These are phyloP conservation scores for Beris chalybata DNA, from an alignment of 2,888 invertebrate species.

Conservation along the genomic window DNA sequence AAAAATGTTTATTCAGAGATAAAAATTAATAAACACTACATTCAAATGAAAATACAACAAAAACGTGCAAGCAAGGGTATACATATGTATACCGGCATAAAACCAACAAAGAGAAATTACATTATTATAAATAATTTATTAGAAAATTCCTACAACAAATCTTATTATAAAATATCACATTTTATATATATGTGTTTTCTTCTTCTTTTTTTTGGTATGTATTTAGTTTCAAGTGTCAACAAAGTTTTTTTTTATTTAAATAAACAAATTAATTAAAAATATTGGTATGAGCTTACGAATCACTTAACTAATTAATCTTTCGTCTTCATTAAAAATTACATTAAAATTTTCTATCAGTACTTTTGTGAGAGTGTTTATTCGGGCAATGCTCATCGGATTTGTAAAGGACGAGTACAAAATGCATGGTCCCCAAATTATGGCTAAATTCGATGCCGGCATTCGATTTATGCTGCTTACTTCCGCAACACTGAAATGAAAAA, in stretches of 20 bases:
- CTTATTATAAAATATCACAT: conserved; percentile 24
- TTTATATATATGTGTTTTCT: conserved; percentile 20
- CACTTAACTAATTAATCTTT: conserved; percentile 50
- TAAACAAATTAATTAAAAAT: too few species aligned
- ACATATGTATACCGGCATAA: too few species aligned
- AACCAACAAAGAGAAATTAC: too few species aligned
- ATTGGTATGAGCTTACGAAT: too few species aligned
- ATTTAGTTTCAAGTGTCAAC: background rate
- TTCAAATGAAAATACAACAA: too few species aligned
- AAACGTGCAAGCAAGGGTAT: too few species aligned
- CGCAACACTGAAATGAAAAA: conserved; percentile 48
- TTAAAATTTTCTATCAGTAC: conserved; percentile 54
- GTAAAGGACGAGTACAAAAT: conserved; percentile 50
- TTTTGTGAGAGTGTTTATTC: conserved; percentile 55
- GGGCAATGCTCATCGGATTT: conserved; percentile 51
- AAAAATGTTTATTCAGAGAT: too few species aligned
- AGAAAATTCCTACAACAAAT: too few species aligned
- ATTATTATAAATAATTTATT: too few species aligned
- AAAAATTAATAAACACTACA: too few species aligned
- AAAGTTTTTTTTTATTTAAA: too few species aligned
- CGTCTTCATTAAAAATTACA: conserved; percentile 52
- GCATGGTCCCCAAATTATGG: conserved; percentile 57
- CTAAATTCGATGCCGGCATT: conserved; percentile 56
- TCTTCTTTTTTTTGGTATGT: conserved; percentile 9
- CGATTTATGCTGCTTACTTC: conserved; percentile 51